These are phyloP conservation scores for Chaunax sp. DNA, from an alignment of 2,797 vertebrate species.

Conservation along the genomic window DNA sequence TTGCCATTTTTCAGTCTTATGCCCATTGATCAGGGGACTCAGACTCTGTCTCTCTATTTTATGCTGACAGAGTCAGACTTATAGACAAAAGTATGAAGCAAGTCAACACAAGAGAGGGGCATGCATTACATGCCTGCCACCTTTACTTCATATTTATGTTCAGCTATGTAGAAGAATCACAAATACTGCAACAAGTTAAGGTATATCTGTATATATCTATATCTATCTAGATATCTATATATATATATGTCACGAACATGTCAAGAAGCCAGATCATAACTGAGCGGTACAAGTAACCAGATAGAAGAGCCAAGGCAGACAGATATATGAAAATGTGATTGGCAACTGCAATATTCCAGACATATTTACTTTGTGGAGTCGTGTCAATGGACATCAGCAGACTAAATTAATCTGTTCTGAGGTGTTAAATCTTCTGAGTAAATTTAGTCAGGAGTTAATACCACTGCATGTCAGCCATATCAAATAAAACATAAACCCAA, in stretches of 20 bases:
- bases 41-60: background rate
- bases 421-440: conserved; percentile 9
- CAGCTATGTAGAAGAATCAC: background rate
- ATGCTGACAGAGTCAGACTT: conserved; percentile 10
- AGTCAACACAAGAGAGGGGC: conserved; percentile 9
- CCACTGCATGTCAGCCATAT: conserved; percentile 24
- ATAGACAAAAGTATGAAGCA: conserved; percentile 20
- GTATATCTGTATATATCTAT: conserved; percentile 8
- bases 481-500: conserved; percentile 35
- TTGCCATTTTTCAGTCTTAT: background rate
- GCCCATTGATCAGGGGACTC: background rate
- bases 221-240: too few relatives aligned
- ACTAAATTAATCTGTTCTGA: conserved; percentile 4
- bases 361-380: conserved; percentile 16
- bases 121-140: conserved; percentile 12
- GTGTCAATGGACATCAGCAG: conserved; percentile 1
- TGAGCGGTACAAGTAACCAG: conserved; percentile 18
- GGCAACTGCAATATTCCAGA: conserved; percentile 44
- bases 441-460: conserved; percentile 21
- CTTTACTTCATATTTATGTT: conserved; percentile 40
- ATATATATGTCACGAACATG: conserved; percentile 10
- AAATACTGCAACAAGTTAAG: conserved; percentile 1
- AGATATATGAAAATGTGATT: conserved; percentile 27
- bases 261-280: conserved; percentile 23
- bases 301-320: conserved; percentile 1